Evolutionary conservation across 2,888 invertebrate genomes (phyloP).

Genomic region (Stegana nigrithorax): DNA sequence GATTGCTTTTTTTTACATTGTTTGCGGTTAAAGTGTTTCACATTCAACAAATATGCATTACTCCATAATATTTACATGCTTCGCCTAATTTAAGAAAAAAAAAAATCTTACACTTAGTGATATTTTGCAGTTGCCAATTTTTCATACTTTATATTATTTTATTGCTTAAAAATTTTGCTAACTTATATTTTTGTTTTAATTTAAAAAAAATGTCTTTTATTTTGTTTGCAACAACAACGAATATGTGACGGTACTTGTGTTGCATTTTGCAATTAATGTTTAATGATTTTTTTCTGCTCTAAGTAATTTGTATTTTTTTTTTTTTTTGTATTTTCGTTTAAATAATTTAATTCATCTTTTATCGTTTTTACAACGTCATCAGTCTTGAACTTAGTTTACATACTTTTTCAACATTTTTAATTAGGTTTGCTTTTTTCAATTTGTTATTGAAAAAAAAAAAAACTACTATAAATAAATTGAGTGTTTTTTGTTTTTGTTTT

Average conservation of each 20-base stretch:
- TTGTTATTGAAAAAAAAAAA: conserved; percentile 14
- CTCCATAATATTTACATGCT: too few relatives aligned
- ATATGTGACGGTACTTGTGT: too few relatives aligned
- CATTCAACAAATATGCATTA: too few relatives aligned
- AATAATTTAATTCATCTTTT: conserved; percentile 16
- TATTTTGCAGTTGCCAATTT: too few relatives aligned
- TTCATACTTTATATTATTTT: too few relatives aligned
- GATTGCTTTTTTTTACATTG: not conserved
- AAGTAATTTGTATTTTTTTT: not conserved
- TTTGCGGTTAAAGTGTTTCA: too few relatives aligned
- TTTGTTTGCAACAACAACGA: too few relatives aligned
- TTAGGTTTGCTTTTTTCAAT: conserved; percentile 13
- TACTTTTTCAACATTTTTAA: conserved; percentile 26
- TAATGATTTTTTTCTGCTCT: conserved; percentile 2
- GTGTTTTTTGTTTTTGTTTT: not conserved
- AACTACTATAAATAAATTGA: conserved; percentile 26
- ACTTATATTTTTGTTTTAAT: too few relatives aligned
- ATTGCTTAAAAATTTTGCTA: too few relatives aligned
- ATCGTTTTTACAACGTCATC: conserved; percentile 59
- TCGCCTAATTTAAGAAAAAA: not conserved
- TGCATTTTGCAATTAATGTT: too few relatives aligned
- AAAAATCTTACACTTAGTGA: not conserved
- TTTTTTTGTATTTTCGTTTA: not conserved
- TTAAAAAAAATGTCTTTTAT: not conserved
- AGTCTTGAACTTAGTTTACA: conserved; percentile 63